Percentiles rank a stretch among this genome's conserved stretches.
Evolutionary conservation across 2,113 vertebrate genomes (phyloP).

Genomic region (human (Homo sapiens)): GRCh38 chrX:8203001-8203500

Average conservation of each 20-base stretch:
- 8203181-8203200: rapidly evolving
- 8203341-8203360: neutral
- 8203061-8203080: neutral
- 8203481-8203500: neutral
- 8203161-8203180: too few relatives aligned
- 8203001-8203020: neutral
- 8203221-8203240: rapidly evolving
- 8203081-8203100: neutral
- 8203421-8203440: neutral
- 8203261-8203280: neutral
- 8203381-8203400: neutral
- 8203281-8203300: neutral
- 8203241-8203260: neutral
- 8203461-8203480: neutral
- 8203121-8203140: rapidly evolving
- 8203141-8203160: rapidly evolving
- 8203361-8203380: neutral
- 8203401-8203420: neutral
- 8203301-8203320: neutral
- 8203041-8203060: rapidly evolving
- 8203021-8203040: too few relatives aligned
- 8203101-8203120: neutral
- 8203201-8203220: neutral
- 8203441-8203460: neutral
- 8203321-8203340: neutral